Conservation (phyloP, 2,888 invertebrate species). For the Abrostola triplasia region DNA sequence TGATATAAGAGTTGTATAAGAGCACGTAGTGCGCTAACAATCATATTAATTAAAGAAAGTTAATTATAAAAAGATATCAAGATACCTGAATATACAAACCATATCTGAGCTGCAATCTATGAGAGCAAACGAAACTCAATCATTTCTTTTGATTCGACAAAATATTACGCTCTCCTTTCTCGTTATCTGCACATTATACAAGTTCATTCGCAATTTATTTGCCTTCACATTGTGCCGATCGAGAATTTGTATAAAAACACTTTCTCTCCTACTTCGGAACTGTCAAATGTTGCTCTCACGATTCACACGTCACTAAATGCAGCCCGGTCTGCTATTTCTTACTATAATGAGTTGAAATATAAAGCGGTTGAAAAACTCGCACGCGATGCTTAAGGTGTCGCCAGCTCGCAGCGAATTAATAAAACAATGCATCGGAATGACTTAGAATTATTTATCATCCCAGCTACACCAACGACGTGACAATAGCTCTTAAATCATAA, state of each 20-base stretch:
- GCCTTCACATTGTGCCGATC: slow-evolving; percentile 16
- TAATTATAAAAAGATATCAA: slow-evolving; percentile 3
- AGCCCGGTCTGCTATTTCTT: slow-evolving; percentile 34
- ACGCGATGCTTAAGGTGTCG: slow-evolving; percentile 64
- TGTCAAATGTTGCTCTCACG: slow-evolving; percentile 58
- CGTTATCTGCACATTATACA: slow-evolving; percentile 18
- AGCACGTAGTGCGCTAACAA: not conserved
- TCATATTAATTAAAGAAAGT: not conserved
- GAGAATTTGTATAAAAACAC: slow-evolving; percentile 27
- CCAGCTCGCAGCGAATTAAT: slow-evolving; percentile 49
- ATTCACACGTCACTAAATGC: slow-evolving; percentile 56
- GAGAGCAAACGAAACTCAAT: slow-evolving; percentile 26
- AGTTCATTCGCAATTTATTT: slow-evolving; percentile 27
- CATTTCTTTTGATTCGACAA: slow-evolving; percentile 17
- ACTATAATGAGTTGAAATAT: slow-evolving; percentile 65
- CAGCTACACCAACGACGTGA: slow-evolving; percentile 25
- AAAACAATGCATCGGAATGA: slow-evolving; percentile 50
- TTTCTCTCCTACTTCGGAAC: slow-evolving; percentile 44
- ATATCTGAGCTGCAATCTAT: slow-evolving; percentile 19
- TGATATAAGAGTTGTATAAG: not conserved
- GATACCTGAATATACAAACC: not conserved
- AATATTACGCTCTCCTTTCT: slow-evolving; percentile 23
- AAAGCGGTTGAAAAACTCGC: slow-evolving; percentile 58
- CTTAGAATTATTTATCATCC: slow-evolving; percentile 43
- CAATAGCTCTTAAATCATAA: slow-evolving; percentile 32